phyloP scores from a whole-genome alignment of 1,140 invertebrate species.

The Apis laboriosa region DNA sequence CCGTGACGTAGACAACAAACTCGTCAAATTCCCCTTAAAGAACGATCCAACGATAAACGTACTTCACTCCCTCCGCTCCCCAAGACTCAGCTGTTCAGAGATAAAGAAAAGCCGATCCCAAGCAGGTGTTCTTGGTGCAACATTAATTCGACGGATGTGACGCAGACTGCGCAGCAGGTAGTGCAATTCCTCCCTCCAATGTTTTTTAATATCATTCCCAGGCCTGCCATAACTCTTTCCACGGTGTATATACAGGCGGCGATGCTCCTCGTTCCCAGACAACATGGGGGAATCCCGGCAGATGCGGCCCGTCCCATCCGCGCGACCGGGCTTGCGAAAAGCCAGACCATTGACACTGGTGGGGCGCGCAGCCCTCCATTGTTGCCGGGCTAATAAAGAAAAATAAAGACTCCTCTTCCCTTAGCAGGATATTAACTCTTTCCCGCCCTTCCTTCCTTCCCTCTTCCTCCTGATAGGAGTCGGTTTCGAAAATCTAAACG shows the following conservation, averaged over 20 bases:
- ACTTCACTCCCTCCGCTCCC: too few species aligned
- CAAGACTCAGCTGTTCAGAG: background rate
- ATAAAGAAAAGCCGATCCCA: background rate
- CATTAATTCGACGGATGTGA: constrained; percentile 4
- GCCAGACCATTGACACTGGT: constrained; percentile 61
- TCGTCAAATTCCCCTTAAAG: too few species aligned
- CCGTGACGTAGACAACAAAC: too few species aligned
- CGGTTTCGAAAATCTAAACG: constrained; percentile 26
- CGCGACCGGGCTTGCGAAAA: constrained; percentile 44
- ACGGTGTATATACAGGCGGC: background rate
- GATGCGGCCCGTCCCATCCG: constrained; percentile 50
- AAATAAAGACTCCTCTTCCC: constrained; percentile 40
- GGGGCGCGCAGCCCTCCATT: constrained; percentile 37
- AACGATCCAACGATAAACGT: too few species aligned
- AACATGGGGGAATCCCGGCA: constrained; percentile 40
- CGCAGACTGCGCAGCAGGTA: background rate
- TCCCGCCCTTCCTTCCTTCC: background rate
- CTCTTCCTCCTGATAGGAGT: background rate
- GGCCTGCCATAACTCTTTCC: constrained; percentile 10
- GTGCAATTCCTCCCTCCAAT: background rate
- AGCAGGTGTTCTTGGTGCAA: constrained; percentile 8
- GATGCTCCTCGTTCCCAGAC: constrained; percentile 15
- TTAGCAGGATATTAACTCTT: constrained; percentile 32
- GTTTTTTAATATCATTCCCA: constrained; percentile 9
- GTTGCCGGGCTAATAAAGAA: constrained; percentile 55